Conservation (phyloP, 2,888 invertebrate genomes). For the Rutpela maculata region DNA sequence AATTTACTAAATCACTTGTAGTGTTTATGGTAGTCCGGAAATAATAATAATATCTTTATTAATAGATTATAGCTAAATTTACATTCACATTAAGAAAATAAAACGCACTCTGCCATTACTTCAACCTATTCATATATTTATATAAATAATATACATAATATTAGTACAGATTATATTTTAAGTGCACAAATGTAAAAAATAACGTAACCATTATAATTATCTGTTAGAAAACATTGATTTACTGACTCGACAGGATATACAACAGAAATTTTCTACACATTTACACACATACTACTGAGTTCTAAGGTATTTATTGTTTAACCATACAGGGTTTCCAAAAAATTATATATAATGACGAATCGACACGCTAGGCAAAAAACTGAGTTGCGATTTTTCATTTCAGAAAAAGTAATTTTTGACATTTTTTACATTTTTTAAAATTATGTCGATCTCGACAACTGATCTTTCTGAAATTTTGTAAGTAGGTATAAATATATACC, state of each 20-base stretch:
- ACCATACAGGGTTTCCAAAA: slow-evolving; percentile 35
- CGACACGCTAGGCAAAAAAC: too few species aligned
- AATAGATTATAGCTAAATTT: too few species aligned
- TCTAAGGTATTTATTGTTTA: slow-evolving; percentile 49
- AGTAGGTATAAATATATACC: too few species aligned
- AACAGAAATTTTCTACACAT: slow-evolving; percentile 59
- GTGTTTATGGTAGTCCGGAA: too few species aligned
- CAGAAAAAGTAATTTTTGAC: too few species aligned
- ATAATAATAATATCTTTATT: too few species aligned
- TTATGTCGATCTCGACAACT: too few species aligned
- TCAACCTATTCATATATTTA: slow-evolving; percentile 66
- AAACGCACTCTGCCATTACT: slow-evolving; percentile 44
- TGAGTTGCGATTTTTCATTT: too few species aligned
- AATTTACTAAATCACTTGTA: too few species aligned
- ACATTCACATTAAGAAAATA: too few species aligned
- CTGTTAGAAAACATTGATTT: slow-evolving; percentile 54
- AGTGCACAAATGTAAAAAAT: slow-evolving; percentile 63
- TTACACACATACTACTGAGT: slow-evolving; percentile 54
- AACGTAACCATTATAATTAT: slow-evolving; percentile 51
- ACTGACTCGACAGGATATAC: slow-evolving; percentile 45
- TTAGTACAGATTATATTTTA: slow-evolving; percentile 63
- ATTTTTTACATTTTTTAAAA: too few species aligned
- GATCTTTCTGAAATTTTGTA: too few species aligned
- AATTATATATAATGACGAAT: not conserved
- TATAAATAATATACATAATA: slow-evolving; percentile 67